Conservation (phyloP, 2,888 invertebrate species). For the Sthenelais limicola region DNA sequence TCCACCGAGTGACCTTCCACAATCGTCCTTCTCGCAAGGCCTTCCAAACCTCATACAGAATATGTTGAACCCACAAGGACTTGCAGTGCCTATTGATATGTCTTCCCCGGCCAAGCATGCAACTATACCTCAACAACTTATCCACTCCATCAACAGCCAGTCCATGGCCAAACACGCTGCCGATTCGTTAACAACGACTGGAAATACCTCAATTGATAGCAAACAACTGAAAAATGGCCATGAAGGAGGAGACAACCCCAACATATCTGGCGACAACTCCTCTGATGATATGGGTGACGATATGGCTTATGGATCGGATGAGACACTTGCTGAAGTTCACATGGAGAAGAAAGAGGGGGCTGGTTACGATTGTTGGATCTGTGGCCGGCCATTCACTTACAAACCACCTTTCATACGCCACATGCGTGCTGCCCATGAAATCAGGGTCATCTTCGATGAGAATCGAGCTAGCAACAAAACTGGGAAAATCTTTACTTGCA, state of each 20-base stretch:
- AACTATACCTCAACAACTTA: constrained; percentile 23
- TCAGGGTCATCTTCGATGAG: constrained; percentile 24
- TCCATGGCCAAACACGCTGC: constrained; percentile 4
- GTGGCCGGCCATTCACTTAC: constrained; percentile 22
- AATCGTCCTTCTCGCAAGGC: constrained; percentile 13
- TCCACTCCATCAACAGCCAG: constrained; percentile 4
- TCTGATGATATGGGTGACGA: constrained; percentile 5
- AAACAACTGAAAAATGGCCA: constrained; percentile 26
- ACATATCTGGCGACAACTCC: background rate
- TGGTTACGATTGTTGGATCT: constrained; percentile 31
- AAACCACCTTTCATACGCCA: constrained; percentile 14
- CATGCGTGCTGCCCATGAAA: constrained; percentile 28
- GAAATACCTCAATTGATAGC: constrained; percentile 31
- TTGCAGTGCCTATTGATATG: constrained; percentile 23
- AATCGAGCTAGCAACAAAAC: constrained; percentile 25
- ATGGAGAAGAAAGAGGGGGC: constrained; percentile 33
- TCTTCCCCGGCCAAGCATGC: constrained; percentile 22
- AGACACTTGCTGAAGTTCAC: constrained; percentile 24
- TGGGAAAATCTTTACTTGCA: constrained; percentile 25
- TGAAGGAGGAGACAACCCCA: background rate
- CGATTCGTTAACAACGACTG: too few species aligned
- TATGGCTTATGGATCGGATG: background rate
- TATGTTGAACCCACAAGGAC: background rate
- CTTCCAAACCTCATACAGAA: background rate
- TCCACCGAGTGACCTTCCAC: constrained; percentile 19